Percentiles rank a stretch among this genome's conserved stretches.
Evolutionary conservation across 2,888 invertebrate genomes (phyloP).

Genomic region (Notocelia uddmanniana): DNA sequence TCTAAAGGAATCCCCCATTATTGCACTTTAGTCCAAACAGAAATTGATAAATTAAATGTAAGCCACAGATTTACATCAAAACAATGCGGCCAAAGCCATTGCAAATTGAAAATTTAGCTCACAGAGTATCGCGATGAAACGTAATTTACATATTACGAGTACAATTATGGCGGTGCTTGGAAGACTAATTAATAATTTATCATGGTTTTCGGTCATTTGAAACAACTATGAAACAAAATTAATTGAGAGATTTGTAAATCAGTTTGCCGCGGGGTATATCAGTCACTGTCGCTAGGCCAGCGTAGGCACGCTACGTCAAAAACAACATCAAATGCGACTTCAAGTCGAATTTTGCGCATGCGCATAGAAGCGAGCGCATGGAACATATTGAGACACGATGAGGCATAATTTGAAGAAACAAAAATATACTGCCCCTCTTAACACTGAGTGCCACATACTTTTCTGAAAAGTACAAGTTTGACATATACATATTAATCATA

Average conservation of each 20-base stretch:
- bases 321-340: too few species aligned
- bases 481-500: too few species aligned
- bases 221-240: neutral
- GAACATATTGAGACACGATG: too few species aligned
- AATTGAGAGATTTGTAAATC: neutral
- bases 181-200: neutral
- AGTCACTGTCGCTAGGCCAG: too few species aligned
- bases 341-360: too few species aligned
- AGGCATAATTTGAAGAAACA: too few species aligned
- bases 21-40: neutral
- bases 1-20: neutral
- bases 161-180: neutral
- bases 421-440: too few species aligned
- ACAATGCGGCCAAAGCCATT: neutral
- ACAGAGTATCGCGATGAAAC: neutral
- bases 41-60: slow-evolving; percentile 5
- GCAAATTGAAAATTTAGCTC: slow-evolving; percentile 3
- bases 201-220: neutral
- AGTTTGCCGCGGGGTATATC: neutral
- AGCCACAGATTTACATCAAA: slow-evolving; percentile 6
- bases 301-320: too few species aligned
- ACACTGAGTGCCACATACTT: too few species aligned
- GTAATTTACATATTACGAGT: neutral
- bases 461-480: too few species aligned
- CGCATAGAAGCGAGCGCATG: too few species aligned